A percentile compares a stretch with the other conserved stretches of the same genome.
phyloP scores from a whole-genome alignment of 2,113 vertebrate genomes.

The Phylloscopus trochiloides region DNA sequence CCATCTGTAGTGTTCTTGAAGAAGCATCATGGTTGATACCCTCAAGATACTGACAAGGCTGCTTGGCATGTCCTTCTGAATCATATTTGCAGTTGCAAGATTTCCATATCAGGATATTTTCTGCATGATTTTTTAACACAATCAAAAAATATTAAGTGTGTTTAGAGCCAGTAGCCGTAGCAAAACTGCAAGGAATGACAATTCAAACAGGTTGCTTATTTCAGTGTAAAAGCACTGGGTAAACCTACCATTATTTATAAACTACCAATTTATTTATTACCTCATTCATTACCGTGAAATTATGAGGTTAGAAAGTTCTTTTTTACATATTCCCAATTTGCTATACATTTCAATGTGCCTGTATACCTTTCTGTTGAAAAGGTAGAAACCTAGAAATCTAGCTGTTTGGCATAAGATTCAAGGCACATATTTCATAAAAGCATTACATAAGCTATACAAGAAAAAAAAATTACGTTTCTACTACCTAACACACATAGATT shows the following conservation, averaged over 20 bases:
- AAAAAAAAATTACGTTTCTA: not conserved
- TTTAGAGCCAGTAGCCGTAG: not conserved
- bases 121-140: not conserved
- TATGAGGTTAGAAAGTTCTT: not conserved
- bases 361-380: not conserved
- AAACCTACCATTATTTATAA: not conserved
- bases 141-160: not conserved
- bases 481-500: not conserved
- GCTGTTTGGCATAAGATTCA: not conserved
- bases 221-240: not conserved
- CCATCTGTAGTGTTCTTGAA: not conserved
- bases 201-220: not conserved
- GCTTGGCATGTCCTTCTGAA: not conserved
- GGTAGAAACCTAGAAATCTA: not conserved
- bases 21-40: accelerated
- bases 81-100: not conserved
- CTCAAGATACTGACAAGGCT: not conserved
- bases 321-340: not conserved
- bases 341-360: not conserved
- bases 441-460: not conserved
- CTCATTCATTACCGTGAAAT: not conserved
- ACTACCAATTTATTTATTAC: not conserved
- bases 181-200: not conserved
- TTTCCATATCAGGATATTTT: not conserved
- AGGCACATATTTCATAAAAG: not conserved